Conservation (phyloP, 2,888 invertebrate genomes). For the Epinotia ramella region DNA sequence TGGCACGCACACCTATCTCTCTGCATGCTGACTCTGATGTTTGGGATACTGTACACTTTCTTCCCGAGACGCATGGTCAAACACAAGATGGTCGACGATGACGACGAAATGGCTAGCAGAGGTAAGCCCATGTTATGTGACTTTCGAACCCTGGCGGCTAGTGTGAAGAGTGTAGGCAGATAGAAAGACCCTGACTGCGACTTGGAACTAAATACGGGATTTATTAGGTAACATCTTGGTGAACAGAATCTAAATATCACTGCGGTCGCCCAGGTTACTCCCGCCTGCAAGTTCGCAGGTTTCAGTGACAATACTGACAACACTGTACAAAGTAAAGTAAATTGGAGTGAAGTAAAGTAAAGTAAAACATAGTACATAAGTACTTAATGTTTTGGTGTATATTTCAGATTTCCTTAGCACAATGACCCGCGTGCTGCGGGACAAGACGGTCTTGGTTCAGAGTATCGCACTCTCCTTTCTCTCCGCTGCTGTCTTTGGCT, state of each 20-base stretch:
- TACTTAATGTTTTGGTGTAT: neutral
- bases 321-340: too few relatives aligned
- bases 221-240: too few relatives aligned
- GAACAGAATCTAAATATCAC: too few relatives aligned
- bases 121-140: conserved; percentile 5
- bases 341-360: too few relatives aligned
- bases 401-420: conserved; percentile 62
- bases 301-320: too few relatives aligned
- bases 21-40: conserved; percentile 72
- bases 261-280: too few relatives aligned
- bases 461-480: conserved; percentile 64
- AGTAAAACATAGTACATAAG: too few relatives aligned
- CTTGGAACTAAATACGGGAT: too few relatives aligned
- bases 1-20: conserved; percentile 73
- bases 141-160: too few relatives aligned
- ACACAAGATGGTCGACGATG: conserved; percentile 53
- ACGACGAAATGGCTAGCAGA: conserved; percentile 19
- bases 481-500: conserved; percentile 67
- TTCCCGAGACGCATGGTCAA: conserved; percentile 68
- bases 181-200: too few relatives aligned
- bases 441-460: conserved; percentile 66
- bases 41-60: conserved; percentile 69
- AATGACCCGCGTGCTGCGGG: conserved; percentile 60
- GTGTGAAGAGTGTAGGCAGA: too few relatives aligned
- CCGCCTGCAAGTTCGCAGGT: too few relatives aligned